Base-by-base conservation (phyloP, 2,113 vertebrate species). In the Pelecanus crispus region DNA sequence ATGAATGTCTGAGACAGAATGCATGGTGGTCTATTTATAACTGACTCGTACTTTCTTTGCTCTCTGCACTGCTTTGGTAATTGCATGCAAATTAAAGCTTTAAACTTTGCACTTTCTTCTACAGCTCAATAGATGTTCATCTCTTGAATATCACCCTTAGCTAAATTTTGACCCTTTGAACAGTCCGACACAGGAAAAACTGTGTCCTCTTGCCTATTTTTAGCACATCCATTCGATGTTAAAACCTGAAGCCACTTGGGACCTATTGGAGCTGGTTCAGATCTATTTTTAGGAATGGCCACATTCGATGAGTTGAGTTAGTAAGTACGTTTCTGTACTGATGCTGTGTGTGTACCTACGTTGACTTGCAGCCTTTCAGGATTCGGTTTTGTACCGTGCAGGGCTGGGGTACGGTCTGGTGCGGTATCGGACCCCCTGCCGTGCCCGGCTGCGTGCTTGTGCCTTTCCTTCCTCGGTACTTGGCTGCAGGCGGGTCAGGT, bases 401-500 rank as follows among this genome's bases (percentile, higher is more conserved):
- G 68, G 14, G 7, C 3, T 52, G 17, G 45, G 53, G 11, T 32
- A 9, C 0, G 21, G 17, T 20, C 17, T 0, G 8, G 32, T 9
- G 45, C 22, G 4, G 3, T 22, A 11, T 11, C 8, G 0, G 55
- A 45, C 18, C 44, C 1, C 1, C n/a, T 34, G 52, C 63, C 0
- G 1, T 31, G 16, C 34, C 42, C 10, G 4, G 42, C 28, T 12
- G 10, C 3, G 26, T 8, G 65, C n/a, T 17, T 3, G 29, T 28
- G 55, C 80, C 44, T 58, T 47, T 21, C 29, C 70, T 47, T 49
- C 36, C 68, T 13, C 6, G 22, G 17, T 5, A 17, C 24, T 7
- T 25, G 55, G 36, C 44, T 59, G 66, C n/a, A 5, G 29, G 29
- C 1, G 4, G 34, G 5, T 40, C 65, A 7, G 65, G 22, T 14